Evolutionary conservation across 2,113 vertebrate species (phyloP), one percentile per base, ranked within the genome.

Genomic region (Sorex fumeus): DNA sequence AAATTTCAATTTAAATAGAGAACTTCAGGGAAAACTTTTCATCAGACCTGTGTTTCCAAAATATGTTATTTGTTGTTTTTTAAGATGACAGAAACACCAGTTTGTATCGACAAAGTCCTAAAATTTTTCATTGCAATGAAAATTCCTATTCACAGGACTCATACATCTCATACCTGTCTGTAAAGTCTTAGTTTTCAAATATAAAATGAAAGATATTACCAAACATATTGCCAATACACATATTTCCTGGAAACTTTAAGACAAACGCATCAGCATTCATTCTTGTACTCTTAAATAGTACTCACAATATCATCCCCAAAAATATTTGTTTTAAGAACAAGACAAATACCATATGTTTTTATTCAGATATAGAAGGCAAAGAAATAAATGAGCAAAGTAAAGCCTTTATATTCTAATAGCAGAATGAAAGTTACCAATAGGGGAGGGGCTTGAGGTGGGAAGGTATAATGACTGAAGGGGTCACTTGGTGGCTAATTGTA

Each of bases 311-410:
- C 81, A 10, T 76, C 50, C 0, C 15, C 27, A 40, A 60, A 80
- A 5, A 27, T 76, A 66, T 72, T 91, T 93, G 79, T 91, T 87
- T 87, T 28, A 72, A 87, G 75, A 57, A 8, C 18, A 71, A 40
- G 19, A 72, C 8, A 71, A 23, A 34, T 67, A 34, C 16, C 69
- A 72, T 71, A 71, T 72, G n/a, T 71, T 72, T 40, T 40, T 34
- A 40, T 34, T 40, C 32, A 72, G 11, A 21, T 40, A 40, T 40
- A 36, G 21, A 36, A 72, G 36, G 36, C 10, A 40, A 72, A 25
- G 8, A 72, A 72, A 72, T 21, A 72, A 40, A 27, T 66, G 27
- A 66, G 11, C 15, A 66, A 66, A 30, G 7, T 8, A 7, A 72
- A 72, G 19, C 6, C 70, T 34, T 72, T 25, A 72, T 19, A 72